Evolutionary conservation across 2,888 invertebrate species (phyloP).

Genomic region (Noctuana brunneofusca): DNA sequence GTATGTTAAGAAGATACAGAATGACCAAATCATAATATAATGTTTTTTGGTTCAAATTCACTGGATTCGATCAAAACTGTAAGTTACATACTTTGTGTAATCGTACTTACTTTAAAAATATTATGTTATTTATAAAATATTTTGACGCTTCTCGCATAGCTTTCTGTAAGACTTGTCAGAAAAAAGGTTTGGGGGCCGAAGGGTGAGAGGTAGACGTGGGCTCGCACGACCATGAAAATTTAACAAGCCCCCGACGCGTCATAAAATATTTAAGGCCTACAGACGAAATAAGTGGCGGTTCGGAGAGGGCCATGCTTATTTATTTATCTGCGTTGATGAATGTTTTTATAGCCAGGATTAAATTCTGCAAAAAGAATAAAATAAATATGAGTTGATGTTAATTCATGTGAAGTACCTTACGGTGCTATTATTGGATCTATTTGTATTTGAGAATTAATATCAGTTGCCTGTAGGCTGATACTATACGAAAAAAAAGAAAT

Average conservation of each 20-base stretch:
- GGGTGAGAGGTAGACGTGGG: slow-evolving; percentile 42
- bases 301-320: slow-evolving; percentile 30
- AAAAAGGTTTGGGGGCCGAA: slow-evolving; percentile 14
- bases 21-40: too few relatives aligned
- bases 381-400: background rate
- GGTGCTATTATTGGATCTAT: too few relatives aligned
- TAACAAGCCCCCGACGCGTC: slow-evolving; percentile 57
- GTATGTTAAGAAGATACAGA: too few relatives aligned
- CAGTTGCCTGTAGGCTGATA: too few relatives aligned
- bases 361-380: background rate
- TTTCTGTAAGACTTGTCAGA: background rate
- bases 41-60: too few relatives aligned
- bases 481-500: too few relatives aligned
- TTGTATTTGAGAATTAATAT: too few relatives aligned
- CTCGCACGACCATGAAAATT: slow-evolving; percentile 60
- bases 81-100: too few relatives aligned
- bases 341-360: slow-evolving; percentile 4
- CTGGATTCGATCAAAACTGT: too few relatives aligned
- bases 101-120: too few relatives aligned
- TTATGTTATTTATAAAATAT: too few relatives aligned
- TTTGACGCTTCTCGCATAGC: background rate
- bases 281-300: slow-evolving; percentile 35
- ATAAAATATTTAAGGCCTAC: slow-evolving; percentile 44
- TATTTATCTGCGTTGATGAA: slow-evolving; percentile 10
- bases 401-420: background rate